A percentile compares a stretch with the other conserved stretches of the same genome.
Evolutionary conservation across 2,113 vertebrate species (phyloP).

Genomic region (Solea solea): DNA sequence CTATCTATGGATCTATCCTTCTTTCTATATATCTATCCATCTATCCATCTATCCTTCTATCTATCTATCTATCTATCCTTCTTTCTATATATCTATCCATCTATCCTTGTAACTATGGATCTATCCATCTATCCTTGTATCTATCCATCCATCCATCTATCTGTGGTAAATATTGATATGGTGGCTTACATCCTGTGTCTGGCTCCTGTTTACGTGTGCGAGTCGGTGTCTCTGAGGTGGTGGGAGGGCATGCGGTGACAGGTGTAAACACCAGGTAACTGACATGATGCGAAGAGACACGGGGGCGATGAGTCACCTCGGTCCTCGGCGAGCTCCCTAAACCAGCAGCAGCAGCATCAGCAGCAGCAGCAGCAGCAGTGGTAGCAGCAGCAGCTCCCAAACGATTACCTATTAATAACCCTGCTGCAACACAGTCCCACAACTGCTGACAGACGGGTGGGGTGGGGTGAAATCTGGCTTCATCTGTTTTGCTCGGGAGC

Average conservation of each 20-base stretch:
- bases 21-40: too few species aligned
- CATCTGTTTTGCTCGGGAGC: conserved; percentile 23
- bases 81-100: too few species aligned
- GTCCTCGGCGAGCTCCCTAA: conserved; percentile 50
- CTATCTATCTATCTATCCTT: too few species aligned
- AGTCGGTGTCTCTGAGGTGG: conserved; percentile 27
- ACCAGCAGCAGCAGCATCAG: conserved; percentile 51
- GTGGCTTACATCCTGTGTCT: neutral
- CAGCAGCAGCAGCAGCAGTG: too few species aligned
- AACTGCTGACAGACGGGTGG: conserved; percentile 28
- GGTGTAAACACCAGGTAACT: conserved; percentile 69
- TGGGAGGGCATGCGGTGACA: conserved; percentile 43
- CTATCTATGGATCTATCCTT: too few species aligned
- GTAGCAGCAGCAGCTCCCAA: conserved; percentile 50
- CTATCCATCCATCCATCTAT: too few species aligned
- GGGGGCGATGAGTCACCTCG: conserved; percentile 58
- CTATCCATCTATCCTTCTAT: too few species aligned
- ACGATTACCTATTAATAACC: conserved; percentile 74
- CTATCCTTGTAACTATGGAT: too few species aligned
- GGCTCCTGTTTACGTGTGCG: conserved; percentile 2
- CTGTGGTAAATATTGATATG: too few species aligned
- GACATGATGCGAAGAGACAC: conserved; percentile 71
- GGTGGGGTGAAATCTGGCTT: conserved; percentile 25
- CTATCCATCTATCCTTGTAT: too few species aligned
- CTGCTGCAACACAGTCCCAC: conserved; percentile 36